Conservation (phyloP, 2,888 invertebrate genomes). For the Scaptodrosophila latifasciaeformis region DNA sequence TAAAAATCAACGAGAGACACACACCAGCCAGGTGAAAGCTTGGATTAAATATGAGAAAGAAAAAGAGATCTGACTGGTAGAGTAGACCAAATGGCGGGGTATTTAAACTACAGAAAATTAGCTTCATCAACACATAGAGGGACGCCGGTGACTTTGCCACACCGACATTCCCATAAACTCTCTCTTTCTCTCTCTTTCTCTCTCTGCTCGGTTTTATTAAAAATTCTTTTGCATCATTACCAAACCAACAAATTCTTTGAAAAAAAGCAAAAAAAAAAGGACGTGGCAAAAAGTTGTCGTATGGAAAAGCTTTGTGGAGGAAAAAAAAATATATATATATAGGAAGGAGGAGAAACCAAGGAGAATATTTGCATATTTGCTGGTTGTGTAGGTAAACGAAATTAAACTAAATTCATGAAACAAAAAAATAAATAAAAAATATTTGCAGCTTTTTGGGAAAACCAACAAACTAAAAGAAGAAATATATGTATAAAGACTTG, state of each 20-base stretch:
- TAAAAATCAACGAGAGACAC: background rate
- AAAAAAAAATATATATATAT: background rate
- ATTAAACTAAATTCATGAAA: too few species aligned
- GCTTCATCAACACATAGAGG: conserved; percentile 32
- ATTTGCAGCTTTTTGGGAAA: background rate
- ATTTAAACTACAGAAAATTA: conserved; percentile 22
- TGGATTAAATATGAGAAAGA: background rate
- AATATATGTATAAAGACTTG: too few species aligned
- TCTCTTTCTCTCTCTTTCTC: background rate
- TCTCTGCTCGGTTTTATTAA: conserved; percentile 24
- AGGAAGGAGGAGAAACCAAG: background rate
- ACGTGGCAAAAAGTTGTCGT: background rate
- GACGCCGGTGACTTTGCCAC: conserved; percentile 20
- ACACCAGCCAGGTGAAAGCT: background rate
- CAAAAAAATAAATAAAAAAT: conserved; percentile 9
- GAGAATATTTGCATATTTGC: background rate
- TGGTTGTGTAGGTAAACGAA: conserved; percentile 2
- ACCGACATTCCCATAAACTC: background rate
- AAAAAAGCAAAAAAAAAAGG: conserved; percentile 22
- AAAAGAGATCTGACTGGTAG: background rate
- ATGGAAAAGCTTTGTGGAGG: too few species aligned
- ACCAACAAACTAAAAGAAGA: background rate
- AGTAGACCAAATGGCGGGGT: background rate
- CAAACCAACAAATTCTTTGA: conserved; percentile 25
- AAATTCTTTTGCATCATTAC: conserved; percentile 45